Base-by-base conservation (phyloP, 92 coral and sea anemone genomes). In the Actinostola sp. region DNA sequence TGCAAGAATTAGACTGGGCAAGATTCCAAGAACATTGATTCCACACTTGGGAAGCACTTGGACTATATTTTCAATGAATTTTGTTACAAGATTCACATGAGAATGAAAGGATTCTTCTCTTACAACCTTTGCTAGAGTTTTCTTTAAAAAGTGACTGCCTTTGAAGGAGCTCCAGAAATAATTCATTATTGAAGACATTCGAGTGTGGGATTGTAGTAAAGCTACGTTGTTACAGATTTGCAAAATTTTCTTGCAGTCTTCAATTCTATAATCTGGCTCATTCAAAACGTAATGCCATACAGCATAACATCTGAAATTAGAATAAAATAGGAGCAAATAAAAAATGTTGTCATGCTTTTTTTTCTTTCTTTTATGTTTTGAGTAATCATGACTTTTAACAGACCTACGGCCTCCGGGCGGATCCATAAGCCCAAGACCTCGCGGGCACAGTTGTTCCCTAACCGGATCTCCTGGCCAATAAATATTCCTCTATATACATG, bases 241-340 rank as follows among this genome's bases (percentile, higher is more conserved):
- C 74, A 68, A 68, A 11, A 68, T 36, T 52, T 21, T 51, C 17
- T 30, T 17, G 17, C 74, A 68, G 0, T 17, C 31, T n/a, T 68
- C 74, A 49, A 9, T 3, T 56, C 32, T 25, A 36, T 34, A 6
- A 7, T 20, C 46, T 16, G 26, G 38, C 38, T 27, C 24, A 51
- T 68, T 68, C 46, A 68, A 33, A 42, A 68, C 33, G 28, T 68
- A 68, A 7, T 51, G 14, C 74, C 74, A 68, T 4, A 68, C 62
- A 51, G 74, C 62, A n/a, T 50, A n/a, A n/a, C 61, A 68, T 51
- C 74, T 68, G 34, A 32, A 32, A 68, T 2, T 39, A 39, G 46
- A 65, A 12, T 60, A 21, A 19, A 20, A 31, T 2, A 26, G 2
- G 6, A 13, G 15, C 17, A 23, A 27, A 25, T 16, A 23, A 54